Conservation (phyloP, 2,797 vertebrate species). For the Loris lydekkerianus region DNA sequence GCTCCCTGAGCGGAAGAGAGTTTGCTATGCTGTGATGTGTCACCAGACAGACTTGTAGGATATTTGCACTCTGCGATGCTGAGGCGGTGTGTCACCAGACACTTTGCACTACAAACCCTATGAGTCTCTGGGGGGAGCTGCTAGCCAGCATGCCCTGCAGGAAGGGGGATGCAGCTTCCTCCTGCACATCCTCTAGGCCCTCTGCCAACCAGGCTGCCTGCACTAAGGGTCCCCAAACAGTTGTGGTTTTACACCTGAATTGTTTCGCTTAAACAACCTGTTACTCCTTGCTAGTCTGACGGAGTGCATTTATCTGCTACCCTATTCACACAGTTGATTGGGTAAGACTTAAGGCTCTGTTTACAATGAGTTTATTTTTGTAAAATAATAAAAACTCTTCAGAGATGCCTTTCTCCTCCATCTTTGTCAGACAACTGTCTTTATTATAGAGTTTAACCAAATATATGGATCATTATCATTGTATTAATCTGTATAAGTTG, state of each 20-base stretch:
- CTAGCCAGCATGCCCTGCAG: background rate
- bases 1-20: background rate
- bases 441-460: background rate
- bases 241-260: background rate
- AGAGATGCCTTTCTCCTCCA: background rate
- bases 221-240: background rate
- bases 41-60: background rate
- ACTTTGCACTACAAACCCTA: background rate
- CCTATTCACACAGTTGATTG: background rate
- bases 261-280: background rate
- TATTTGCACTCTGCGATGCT: background rate
- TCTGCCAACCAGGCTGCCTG: background rate
- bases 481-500: background rate
- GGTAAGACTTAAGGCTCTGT: background rate
- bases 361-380: background rate
- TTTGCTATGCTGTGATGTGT: background rate
- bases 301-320: background rate
- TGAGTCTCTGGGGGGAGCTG: background rate
- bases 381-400: conserved; percentile 32
- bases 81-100: background rate
- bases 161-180: background rate
- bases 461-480: background rate
- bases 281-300: background rate
- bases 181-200: background rate
- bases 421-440: background rate